Percentiles rank a stretch among this genome's conserved stretches.
phyloP scores from a whole-genome alignment of 2,888 invertebrate genomes.

The Brachyopa scutellaris region DNA sequence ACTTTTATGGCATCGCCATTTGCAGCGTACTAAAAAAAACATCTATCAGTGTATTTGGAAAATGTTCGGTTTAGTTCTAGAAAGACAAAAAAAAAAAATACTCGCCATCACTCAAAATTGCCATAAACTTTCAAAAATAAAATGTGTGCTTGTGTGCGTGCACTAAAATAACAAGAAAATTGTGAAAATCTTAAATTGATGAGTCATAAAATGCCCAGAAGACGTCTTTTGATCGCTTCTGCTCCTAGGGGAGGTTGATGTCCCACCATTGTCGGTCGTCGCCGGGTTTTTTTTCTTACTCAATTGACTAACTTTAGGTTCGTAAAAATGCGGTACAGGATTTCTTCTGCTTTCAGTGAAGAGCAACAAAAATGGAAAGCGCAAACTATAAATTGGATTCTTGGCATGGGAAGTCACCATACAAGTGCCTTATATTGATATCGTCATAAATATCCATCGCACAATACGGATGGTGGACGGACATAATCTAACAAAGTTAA shows the following conservation, averaged over 20 bases:
- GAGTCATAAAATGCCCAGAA: conserved; percentile 67
- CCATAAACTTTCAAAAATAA: conserved; percentile 48
- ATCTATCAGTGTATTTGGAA: background rate
- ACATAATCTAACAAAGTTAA: conserved; percentile 34
- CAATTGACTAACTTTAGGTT: conserved; percentile 40
- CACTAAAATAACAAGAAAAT: conserved; percentile 64
- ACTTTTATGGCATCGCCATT: conserved; percentile 54
- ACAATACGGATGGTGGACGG: conserved; percentile 19
- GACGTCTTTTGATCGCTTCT: conserved; percentile 59
- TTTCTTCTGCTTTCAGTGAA: background rate
- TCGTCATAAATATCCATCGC: conserved; percentile 58
- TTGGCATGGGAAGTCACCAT: conserved; percentile 38
- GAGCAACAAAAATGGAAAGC: conserved; percentile 28
- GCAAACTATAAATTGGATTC: conserved; percentile 63
- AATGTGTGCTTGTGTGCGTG: conserved; percentile 21
- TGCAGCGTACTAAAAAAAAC: conserved; percentile 42
- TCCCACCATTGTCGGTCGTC: background rate
- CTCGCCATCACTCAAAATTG: conserved; percentile 67
- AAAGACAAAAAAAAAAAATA: conserved; percentile 44
- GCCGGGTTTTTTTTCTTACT: conserved; percentile 14
- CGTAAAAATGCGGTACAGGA: conserved; percentile 35
- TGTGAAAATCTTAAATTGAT: conserved; percentile 64
- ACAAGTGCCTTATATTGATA: conserved; percentile 59
- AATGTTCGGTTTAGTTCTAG: conserved; percentile 25
- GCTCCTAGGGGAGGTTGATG: conserved; percentile 12